Evolutionary conservation across 2,888 invertebrate species (phyloP).

Genomic region (Nomada hirtipes): DNA sequence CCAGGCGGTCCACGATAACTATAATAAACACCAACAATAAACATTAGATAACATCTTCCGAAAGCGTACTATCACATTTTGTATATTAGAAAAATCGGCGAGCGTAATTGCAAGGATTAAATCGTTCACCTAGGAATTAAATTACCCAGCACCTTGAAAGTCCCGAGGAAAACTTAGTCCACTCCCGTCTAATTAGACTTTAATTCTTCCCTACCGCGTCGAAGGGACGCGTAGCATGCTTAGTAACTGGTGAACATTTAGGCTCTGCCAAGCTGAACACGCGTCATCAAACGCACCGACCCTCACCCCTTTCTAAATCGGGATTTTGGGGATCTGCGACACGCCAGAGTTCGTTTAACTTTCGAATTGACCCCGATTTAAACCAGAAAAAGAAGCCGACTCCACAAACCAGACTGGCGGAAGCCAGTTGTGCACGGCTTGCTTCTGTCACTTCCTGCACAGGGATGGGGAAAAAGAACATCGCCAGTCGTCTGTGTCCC

Average conservation of each 20-base stretch:
- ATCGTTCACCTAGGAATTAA: no score
- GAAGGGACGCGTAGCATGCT: constrained; percentile 42
- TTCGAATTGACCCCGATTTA: constrained; percentile 72
- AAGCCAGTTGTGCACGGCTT: constrained; percentile 25
- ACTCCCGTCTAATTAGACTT: background rate
- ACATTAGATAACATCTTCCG: no score
- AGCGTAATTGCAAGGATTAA: no score
- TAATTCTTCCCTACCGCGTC: constrained; percentile 41
- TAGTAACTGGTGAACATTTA: constrained; percentile 54
- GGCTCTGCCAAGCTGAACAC: constrained; percentile 10
- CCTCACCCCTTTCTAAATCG: constrained; percentile 59
- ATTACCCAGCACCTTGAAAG: no score
- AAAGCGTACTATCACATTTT: no score
- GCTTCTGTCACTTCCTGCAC: constrained; percentile 38
- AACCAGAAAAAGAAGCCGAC: constrained; percentile 59
- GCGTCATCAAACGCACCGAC: constrained; percentile 58
- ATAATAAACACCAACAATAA: no score
- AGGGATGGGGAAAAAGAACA: background rate
- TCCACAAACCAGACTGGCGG: constrained; percentile 16
- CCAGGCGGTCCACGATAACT: no score
- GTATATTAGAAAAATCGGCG: no score
- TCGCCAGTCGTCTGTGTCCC: constrained; percentile 12
- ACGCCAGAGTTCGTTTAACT: constrained; percentile 71
- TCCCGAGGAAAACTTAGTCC: no score
- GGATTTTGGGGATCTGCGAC: constrained; percentile 48